These are phyloP conservation scores for Percina caprodes DNA, from an alignment of 2,113 vertebrate genomes.

Conservation along the genomic window DNA sequence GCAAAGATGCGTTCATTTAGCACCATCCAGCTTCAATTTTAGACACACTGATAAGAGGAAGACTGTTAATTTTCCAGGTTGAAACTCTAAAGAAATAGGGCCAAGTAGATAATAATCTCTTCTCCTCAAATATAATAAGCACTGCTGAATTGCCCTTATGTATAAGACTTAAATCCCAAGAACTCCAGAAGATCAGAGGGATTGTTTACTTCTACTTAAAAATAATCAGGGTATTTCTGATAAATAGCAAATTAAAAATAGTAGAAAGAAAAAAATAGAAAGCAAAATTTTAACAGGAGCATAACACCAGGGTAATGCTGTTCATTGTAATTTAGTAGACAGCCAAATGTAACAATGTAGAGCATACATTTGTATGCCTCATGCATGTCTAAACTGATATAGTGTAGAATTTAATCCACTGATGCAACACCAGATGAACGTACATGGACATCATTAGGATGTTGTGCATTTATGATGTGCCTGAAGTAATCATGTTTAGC, in stretches of 20 bases:
- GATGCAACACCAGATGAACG: not conserved
- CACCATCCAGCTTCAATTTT: not conserved
- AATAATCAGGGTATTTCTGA: not conserved
- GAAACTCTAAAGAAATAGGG: not conserved
- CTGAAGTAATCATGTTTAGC: not conserved
- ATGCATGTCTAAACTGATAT: not conserved
- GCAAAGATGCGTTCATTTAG: not conserved
- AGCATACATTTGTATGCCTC: not conserved
- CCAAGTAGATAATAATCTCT: not conserved
- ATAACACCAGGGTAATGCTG: not conserved
- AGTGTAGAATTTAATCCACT: not conserved
- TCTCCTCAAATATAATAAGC: conserved; percentile 6
- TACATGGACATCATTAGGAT: not conserved
- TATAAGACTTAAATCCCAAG: not conserved
- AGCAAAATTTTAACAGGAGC: not conserved
- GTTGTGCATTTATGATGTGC: not conserved
- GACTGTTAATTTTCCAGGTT: not conserved
- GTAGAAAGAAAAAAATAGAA: not conserved
- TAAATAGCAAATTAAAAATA: not conserved
- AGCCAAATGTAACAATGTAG: not conserved
- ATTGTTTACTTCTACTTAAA: not conserved
- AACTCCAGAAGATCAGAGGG: not conserved
- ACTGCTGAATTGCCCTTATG: not conserved
- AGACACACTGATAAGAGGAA: not conserved
- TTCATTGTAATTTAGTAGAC: not conserved